These are phyloP conservation scores for Bombus breviceps DNA, from an alignment of 1,140 invertebrate genomes.

Conservation along the genomic window DNA sequence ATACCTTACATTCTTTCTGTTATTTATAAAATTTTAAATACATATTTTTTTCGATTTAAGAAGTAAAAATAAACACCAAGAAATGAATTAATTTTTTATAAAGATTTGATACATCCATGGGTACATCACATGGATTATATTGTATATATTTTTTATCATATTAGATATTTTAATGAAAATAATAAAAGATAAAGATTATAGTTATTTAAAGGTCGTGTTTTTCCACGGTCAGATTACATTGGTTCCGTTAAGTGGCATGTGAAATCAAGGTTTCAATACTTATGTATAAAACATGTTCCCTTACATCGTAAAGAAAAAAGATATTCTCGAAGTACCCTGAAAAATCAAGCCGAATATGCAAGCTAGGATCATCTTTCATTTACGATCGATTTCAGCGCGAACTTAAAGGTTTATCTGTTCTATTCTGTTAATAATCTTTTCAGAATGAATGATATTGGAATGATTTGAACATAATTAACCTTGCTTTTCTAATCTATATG, in stretches of 20 bases:
- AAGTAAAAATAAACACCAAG: no score
- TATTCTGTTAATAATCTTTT: constrained; percentile 3
- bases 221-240: not conserved
- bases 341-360: not conserved
- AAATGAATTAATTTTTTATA: not conserved
- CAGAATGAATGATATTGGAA: not conserved
- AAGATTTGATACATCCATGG: not conserved
- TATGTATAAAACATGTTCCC: not conserved
- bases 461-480: constrained; percentile 18
- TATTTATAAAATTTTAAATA: not conserved
- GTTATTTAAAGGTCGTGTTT: not conserved
- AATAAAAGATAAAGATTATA: not conserved
- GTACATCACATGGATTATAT: no score
- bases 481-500: constrained; percentile 2
- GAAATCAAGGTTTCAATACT: not conserved
- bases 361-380: constrained; percentile 19
- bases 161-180: not conserved
- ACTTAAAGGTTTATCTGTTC: constrained; percentile 9
- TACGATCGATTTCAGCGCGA: not conserved
- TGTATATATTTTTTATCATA: not conserved
- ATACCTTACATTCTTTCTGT: not conserved
- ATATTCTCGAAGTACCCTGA: not conserved
- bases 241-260: not conserved
- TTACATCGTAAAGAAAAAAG: not conserved
- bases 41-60: not conserved